Conservation (phyloP, 1,140 invertebrate species). For the Diorhabda sublineata region DNA sequence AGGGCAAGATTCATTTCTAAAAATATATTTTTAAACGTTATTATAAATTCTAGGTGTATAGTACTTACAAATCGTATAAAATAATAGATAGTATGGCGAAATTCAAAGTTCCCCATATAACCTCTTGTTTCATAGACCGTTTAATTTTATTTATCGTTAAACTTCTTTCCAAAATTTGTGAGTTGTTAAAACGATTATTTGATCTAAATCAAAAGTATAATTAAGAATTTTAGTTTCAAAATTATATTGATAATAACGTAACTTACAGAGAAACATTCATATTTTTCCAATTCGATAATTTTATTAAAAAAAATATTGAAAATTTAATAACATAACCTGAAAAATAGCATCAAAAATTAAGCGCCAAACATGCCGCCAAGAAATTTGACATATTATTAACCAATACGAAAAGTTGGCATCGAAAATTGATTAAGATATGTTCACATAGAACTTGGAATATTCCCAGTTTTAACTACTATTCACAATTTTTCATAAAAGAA, state of each 20-base stretch:
- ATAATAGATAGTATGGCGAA: conserved; percentile 32
- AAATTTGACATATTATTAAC: too few relatives aligned
- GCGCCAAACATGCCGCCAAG: too few relatives aligned
- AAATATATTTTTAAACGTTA: conserved; percentile 17
- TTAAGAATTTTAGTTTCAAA: not conserved
- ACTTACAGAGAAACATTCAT: not conserved
- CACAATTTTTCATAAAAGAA: too few relatives aligned
- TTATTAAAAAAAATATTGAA: not conserved
- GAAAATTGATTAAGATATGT: too few relatives aligned
- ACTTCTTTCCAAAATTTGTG: conserved; percentile 30
- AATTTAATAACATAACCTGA: not conserved
- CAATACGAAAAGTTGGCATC: too few relatives aligned
- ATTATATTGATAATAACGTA: not conserved
- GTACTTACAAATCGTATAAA: conserved; percentile 43
- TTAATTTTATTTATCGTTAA: conserved; percentile 33
- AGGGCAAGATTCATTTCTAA: conserved; percentile 36
- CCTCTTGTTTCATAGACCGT: conserved; percentile 25
- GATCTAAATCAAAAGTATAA: conserved; percentile 21
- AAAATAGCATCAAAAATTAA: not conserved
- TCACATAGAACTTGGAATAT: too few relatives aligned
- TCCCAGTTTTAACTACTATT: too few relatives aligned
- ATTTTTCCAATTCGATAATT: not conserved
- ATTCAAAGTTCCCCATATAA: conserved; percentile 40
- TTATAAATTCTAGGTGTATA: not conserved
- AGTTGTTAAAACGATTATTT: conserved; percentile 19